Evolutionary conservation across 2,113 vertebrate species (phyloP).

Genomic region (Nyctereutes procyonoides): DNA sequence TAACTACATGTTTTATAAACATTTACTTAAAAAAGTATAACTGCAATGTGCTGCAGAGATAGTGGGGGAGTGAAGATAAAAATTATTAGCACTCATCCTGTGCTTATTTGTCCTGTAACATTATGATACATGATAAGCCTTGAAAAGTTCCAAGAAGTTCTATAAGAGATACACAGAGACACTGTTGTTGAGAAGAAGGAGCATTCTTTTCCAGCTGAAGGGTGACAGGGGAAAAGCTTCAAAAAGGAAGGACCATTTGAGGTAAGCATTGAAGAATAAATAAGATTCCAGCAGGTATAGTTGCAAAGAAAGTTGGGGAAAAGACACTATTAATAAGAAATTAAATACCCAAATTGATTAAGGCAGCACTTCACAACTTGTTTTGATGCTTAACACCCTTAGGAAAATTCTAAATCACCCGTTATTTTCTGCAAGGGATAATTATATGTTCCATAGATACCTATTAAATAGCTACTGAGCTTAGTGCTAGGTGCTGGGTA

Average conservation of each 20-base stretch:
- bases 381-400: slow-evolving; percentile 3
- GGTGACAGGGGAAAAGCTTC: not conserved
- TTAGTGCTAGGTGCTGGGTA: not conserved
- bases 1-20: slow-evolving; percentile 23
- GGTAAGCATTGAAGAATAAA: slow-evolving; percentile 61
- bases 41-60: not conserved
- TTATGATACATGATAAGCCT: slow-evolving; percentile 49
- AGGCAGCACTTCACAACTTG: not conserved
- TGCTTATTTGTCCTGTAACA: slow-evolving; percentile 49
- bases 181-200: slow-evolving; percentile 13
- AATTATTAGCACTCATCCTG: slow-evolving; percentile 17
- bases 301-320: not conserved
- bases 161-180: slow-evolving; percentile 53
- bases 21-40: not conserved
- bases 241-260: slow-evolving; percentile 27
- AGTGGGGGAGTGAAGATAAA: not conserved
- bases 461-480: not conserved
- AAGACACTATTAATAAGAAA: slow-evolving; percentile 27
- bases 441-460: not conserved
- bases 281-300: not conserved
- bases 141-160: slow-evolving; percentile 63
- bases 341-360: slow-evolving; percentile 23
- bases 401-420: slow-evolving; percentile 18
- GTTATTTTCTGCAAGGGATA: slow-evolving; percentile 37
- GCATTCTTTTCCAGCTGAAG: slow-evolving; percentile 57